phyloP scores from a whole-genome alignment of 1,140 invertebrate species.

The Tribolium castaneum region DNA sequence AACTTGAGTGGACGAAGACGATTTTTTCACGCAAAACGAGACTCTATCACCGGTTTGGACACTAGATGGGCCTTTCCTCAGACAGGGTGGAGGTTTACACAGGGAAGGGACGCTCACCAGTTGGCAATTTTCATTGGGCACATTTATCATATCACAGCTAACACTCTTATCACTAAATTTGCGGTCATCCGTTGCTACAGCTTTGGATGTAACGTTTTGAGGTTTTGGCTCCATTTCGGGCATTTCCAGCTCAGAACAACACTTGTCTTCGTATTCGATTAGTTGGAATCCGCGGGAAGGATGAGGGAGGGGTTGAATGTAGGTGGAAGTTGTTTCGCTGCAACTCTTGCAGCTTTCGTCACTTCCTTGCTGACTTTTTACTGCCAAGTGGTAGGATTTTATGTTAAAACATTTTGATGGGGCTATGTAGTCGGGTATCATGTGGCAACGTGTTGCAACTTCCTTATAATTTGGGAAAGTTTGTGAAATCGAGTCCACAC shows the following conservation, averaged over 20 bases:
- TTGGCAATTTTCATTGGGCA: not conserved
- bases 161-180: not conserved
- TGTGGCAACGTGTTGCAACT: not conserved
- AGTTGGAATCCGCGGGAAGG: not conserved
- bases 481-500: not conserved
- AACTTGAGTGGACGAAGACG: not conserved
- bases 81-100: not conserved
- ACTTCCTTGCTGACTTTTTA: slow-evolving; percentile 13
- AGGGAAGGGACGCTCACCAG: not conserved
- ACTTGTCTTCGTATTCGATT: slow-evolving; percentile 18
- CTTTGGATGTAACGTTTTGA: not conserved
- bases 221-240: not conserved
- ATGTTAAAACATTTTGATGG: not conserved
- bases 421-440: not conserved
- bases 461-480: not conserved
- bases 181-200: not conserved
- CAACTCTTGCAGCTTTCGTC: not conserved
- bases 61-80: not conserved
- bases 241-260: slow-evolving; percentile 8
- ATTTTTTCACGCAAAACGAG: not conserved
- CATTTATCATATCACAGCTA: not conserved
- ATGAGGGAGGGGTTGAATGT: not conserved
- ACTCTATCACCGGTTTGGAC: not conserved
- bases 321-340: not conserved
- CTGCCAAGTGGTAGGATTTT: slow-evolving; percentile 3